Conservation (phyloP, 2,888 invertebrate species). For the Erpobdella octoculata region DNA sequence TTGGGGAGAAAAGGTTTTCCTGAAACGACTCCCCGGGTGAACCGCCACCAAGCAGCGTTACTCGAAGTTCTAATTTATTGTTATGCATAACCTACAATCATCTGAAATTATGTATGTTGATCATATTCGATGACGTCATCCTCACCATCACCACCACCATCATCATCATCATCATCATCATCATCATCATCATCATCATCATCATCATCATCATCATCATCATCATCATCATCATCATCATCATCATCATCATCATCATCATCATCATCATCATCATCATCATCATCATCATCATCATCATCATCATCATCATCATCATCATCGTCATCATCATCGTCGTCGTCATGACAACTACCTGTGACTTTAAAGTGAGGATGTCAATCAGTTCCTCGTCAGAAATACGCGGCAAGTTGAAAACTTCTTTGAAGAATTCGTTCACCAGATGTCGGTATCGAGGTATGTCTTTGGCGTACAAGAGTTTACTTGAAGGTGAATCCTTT, state of each 20-base stretch:
- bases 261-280: neutral
- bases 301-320: conserved; percentile 10
- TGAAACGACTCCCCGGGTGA: too few relatives aligned
- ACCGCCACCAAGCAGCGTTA: too few relatives aligned
- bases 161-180: neutral
- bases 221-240: neutral
- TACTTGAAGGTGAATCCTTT: conserved; percentile 90
- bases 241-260: neutral
- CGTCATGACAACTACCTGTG: conserved; percentile 57
- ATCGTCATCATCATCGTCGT: neutral
- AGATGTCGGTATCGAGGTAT: conserved; percentile 48
- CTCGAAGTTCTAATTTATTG: conserved; percentile 5
- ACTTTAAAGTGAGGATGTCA: conserved; percentile 94
- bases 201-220: neutral
- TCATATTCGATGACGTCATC: neutral
- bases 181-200: conserved; percentile 5
- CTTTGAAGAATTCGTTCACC: conserved; percentile 54
- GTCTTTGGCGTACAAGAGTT: conserved; percentile 96
- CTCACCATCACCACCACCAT: neutral
- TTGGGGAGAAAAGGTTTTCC: too few relatives aligned
- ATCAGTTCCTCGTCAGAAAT: conserved; percentile 99
- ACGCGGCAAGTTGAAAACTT: conserved; percentile 54
- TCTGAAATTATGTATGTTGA: too few relatives aligned
- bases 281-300: neutral
- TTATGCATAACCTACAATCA: neutral